phyloP scores from a whole-genome alignment of 1,140 invertebrate species.

The Drosophila cardini region DNA sequence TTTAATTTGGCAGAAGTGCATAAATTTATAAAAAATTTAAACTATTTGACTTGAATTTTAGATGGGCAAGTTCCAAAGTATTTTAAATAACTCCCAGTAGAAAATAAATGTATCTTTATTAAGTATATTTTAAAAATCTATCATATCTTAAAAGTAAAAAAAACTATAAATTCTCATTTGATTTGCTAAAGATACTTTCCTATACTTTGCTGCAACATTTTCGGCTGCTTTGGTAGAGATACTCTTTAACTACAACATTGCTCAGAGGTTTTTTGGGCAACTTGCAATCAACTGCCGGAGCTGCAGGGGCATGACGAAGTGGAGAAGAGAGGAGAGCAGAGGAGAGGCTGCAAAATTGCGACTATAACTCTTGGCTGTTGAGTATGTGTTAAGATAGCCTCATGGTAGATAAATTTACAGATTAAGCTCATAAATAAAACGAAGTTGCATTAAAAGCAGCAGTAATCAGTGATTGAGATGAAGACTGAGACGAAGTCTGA shows the following conservation, averaged over 20 bases:
- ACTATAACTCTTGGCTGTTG: conserved; percentile 40
- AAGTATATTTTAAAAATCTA: too few relatives aligned
- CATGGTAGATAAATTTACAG: conserved; percentile 43
- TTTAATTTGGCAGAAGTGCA: not conserved
- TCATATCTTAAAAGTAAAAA: too few relatives aligned
- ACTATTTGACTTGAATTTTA: too few relatives aligned
- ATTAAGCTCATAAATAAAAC: conserved; percentile 55
- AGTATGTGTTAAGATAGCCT: conserved; percentile 52
- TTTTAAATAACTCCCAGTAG: too few relatives aligned
- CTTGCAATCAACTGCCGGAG: conserved; percentile 17
- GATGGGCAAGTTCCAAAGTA: too few relatives aligned
- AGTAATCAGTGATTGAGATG: not conserved
- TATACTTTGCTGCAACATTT: too few relatives aligned
- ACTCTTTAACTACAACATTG: conserved; percentile 3
- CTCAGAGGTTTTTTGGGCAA: not conserved
- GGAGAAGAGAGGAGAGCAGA: not conserved
- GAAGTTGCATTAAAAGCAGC: conserved; percentile 28
- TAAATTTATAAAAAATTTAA: not conserved
- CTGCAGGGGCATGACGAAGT: not conserved
- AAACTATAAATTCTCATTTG: too few relatives aligned
- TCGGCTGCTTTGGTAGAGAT: not conserved
- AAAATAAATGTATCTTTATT: too few relatives aligned
- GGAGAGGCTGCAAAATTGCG: conserved; percentile 19
- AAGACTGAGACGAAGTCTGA: not conserved
- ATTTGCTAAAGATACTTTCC: too few relatives aligned